These are phyloP conservation scores for Ascidia mentula DNA, from an alignment of 23 tunicate genomes.

Conservation along the genomic window DNA sequence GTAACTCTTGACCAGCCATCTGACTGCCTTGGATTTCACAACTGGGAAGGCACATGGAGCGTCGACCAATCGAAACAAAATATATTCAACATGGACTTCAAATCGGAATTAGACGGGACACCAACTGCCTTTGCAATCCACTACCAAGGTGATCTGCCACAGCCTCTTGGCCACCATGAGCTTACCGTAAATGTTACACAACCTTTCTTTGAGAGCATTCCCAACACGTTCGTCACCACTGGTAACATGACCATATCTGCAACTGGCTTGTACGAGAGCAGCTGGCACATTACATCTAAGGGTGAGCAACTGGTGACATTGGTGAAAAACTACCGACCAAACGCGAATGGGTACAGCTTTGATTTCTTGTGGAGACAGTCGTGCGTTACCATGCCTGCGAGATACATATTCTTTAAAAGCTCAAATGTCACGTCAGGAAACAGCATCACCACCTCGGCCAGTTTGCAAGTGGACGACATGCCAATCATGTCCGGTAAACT, in stretches of 20 bases:
- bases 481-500: constrained; percentile 30
- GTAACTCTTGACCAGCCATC: constrained; percentile 39
- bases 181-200: constrained; percentile 44
- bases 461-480: constrained; percentile 35
- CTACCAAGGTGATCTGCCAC: constrained; percentile 45
- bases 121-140: constrained; percentile 8
- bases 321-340: constrained; percentile 25
- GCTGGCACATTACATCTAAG: constrained; percentile 49
- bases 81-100: constrained; percentile 6
- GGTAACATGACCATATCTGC: constrained; percentile 22
- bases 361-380: constrained; percentile 64
- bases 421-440: background rate
- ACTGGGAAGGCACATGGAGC: background rate
- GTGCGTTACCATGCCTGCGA: background rate
- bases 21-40: background rate
- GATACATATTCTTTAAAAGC: constrained; percentile 4
- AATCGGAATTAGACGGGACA: constrained; percentile 4
- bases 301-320: constrained; percentile 42
- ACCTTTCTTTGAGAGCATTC: constrained; percentile 34
- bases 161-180: constrained; percentile 28
- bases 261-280: constrained; percentile 47
- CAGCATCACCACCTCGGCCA: background rate
- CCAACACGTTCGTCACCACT: constrained; percentile 39
- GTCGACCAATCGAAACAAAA: constrained; percentile 5
- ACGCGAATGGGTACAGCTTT: constrained; percentile 13